These are phyloP conservation scores for Portevinia maculata DNA, from an alignment of 2,888 invertebrate species.

Conservation along the genomic window DNA sequence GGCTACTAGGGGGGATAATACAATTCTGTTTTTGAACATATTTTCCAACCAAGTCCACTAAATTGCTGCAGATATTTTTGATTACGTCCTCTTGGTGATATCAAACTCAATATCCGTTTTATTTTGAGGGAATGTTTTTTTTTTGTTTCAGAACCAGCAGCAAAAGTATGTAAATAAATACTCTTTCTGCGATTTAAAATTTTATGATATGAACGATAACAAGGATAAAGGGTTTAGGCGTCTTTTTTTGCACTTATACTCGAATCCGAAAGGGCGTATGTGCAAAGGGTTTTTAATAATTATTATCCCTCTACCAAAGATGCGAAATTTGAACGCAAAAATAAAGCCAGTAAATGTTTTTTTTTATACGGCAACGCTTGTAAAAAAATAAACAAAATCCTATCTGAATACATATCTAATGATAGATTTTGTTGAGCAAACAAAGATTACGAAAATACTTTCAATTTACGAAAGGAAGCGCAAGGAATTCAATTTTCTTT, in stretches of 20 bases:
- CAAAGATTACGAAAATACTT: conserved; percentile 35
- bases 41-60: conserved; percentile 24
- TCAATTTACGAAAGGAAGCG: conserved; percentile 47
- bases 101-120: conserved; percentile 52
- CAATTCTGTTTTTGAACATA: conserved; percentile 40
- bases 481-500: conserved; percentile 44
- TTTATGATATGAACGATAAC: background rate
- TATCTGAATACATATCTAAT: conserved; percentile 47
- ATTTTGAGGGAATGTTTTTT: conserved; percentile 40
- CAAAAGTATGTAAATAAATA: background rate
- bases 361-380: background rate
- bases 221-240: too few species aligned
- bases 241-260: too few species aligned
- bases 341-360: background rate
- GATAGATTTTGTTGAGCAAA: conserved; percentile 26
- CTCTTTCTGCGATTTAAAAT: background rate
- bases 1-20: conserved; percentile 7
- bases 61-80: conserved; percentile 38
- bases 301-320: too few species aligned
- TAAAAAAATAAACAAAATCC: conserved; percentile 1
- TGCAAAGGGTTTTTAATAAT: too few species aligned
- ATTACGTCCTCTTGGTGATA: conserved; percentile 32
- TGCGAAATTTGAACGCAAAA: conserved; percentile 6
- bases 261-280: too few species aligned
- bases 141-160: conserved; percentile 7